phyloP scores from a whole-genome alignment of 2,888 invertebrate species.

The Macrostomum cliftonense region DNA sequence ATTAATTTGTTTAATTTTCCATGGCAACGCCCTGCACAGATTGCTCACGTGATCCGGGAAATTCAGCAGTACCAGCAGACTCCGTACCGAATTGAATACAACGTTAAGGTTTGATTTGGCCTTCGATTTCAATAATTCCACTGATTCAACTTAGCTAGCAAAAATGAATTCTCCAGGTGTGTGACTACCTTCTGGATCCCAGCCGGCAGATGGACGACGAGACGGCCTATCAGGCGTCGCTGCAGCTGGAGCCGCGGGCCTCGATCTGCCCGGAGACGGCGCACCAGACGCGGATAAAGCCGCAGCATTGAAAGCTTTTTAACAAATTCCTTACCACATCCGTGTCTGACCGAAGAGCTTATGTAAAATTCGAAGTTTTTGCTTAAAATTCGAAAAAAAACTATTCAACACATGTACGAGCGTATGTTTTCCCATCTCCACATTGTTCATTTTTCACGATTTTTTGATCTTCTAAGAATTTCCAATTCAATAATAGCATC shows the following conservation, averaged over 20 bases:
- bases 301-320: constrained; percentile 45
- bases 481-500: too few species aligned
- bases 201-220: constrained; percentile 56
- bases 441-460: too few species aligned
- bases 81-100: constrained; percentile 69
- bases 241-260: constrained; percentile 63
- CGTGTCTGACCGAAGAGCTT: too few species aligned
- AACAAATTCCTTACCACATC: too few species aligned
- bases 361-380: too few species aligned
- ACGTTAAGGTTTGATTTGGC: constrained; percentile 44
- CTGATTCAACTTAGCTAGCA: neutral
- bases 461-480: too few species aligned
- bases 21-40: too few species aligned
- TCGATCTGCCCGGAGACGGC: constrained; percentile 48
- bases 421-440: too few species aligned
- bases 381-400: too few species aligned
- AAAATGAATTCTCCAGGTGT: constrained; percentile 43
- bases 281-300: constrained; percentile 62
- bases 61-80: constrained; percentile 75
- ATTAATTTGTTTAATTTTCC: too few species aligned
- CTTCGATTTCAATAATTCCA: neutral
- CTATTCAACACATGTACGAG: too few species aligned
- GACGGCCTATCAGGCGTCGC: constrained; percentile 57
- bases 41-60: constrained; percentile 75
- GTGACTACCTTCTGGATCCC: constrained; percentile 57